Conservation (phyloP, 2,797 vertebrate genomes). For the Sylvilagus floridanus region DNA sequence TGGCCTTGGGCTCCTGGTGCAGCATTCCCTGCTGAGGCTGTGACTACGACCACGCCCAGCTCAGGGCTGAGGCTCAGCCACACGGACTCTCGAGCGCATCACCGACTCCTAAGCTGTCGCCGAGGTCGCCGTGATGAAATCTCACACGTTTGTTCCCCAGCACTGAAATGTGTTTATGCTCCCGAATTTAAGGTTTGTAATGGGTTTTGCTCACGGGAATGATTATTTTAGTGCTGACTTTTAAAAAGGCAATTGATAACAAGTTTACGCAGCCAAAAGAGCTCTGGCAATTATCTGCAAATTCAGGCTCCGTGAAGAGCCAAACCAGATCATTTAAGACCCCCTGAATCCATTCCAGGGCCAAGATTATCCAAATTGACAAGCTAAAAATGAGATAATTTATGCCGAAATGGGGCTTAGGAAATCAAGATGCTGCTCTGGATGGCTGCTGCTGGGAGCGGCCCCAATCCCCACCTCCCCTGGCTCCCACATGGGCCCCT, state of each 20-base stretch:
- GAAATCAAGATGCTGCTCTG: constrained; percentile 70
- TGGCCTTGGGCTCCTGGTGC: background rate
- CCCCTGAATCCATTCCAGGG: constrained; percentile 68
- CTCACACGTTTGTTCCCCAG: constrained; percentile 44
- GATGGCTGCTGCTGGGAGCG: constrained; percentile 1
- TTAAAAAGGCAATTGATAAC: constrained; percentile 78
- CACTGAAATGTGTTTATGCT: constrained; percentile 68
- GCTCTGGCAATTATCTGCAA: constrained; percentile 75
- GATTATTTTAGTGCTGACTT: constrained; percentile 80
- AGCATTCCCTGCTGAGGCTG: background rate
- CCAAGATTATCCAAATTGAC: constrained; percentile 78
- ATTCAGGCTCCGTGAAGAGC: constrained; percentile 74
- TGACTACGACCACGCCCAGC: background rate
- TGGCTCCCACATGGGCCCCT: background rate
- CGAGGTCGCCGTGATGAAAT: constrained; percentile 61
- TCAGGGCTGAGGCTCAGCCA: constrained; percentile 7
- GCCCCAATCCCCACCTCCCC: background rate
- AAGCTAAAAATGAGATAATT: constrained; percentile 74
- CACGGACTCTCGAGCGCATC: background rate
- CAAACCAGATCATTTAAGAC: constrained; percentile 76
- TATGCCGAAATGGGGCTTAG: constrained; percentile 67
- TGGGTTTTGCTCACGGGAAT: constrained; percentile 79
- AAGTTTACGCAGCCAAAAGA: constrained; percentile 78
- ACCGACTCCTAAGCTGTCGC: background rate
- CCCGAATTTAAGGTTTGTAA: constrained; percentile 75